Percentiles rank a stretch among this genome's conserved stretches.
phyloP scores from a whole-genome alignment of 2,888 invertebrate species.

The Erebia ligea region DNA sequence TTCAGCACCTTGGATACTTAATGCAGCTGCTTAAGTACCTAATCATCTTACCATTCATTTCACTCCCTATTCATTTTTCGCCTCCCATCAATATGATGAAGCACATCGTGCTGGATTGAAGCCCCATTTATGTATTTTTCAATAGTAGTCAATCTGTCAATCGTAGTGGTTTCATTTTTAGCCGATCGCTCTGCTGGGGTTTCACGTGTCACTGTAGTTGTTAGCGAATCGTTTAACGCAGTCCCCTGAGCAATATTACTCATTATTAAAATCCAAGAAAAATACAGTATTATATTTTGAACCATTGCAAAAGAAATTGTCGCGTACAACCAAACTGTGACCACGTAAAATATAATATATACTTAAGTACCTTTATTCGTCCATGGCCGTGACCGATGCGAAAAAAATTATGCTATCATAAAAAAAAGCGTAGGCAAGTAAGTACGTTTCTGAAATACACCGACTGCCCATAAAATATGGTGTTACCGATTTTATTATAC shows the following conservation, averaged over 20 bases:
- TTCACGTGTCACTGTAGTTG: slow-evolving; percentile 45
- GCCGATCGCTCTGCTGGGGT: too few species aligned
- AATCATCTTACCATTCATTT: too few species aligned
- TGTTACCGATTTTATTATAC: slow-evolving; percentile 9
- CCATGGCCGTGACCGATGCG: not conserved
- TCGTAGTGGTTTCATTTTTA: slow-evolving; percentile 51
- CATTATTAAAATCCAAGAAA: slow-evolving; percentile 12
- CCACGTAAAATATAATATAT: too few species aligned
- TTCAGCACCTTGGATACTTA: too few species aligned
- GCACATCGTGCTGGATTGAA: slow-evolving; percentile 43
- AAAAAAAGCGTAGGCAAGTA: slow-evolving; percentile 15
- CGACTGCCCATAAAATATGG: not conserved
- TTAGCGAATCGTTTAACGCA: slow-evolving; percentile 42
- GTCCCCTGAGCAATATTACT: slow-evolving; percentile 17
- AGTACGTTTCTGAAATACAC: slow-evolving; percentile 13
- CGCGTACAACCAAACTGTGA: not conserved
- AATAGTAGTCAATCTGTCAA: slow-evolving; percentile 46
- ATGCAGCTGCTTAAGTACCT: too few species aligned
- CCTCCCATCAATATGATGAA: slow-evolving; percentile 36
- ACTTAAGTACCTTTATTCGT: too few species aligned
- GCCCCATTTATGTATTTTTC: slow-evolving; percentile 31
- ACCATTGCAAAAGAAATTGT: slow-evolving; percentile 9
- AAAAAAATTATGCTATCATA: slow-evolving; percentile 24
- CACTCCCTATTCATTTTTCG: slow-evolving; percentile 33
- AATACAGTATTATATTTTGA: not conserved